These are phyloP conservation scores for Cyanistes caeruleus DNA, from an alignment of 2,113 vertebrate species.

Conservation along the genomic window DNA sequence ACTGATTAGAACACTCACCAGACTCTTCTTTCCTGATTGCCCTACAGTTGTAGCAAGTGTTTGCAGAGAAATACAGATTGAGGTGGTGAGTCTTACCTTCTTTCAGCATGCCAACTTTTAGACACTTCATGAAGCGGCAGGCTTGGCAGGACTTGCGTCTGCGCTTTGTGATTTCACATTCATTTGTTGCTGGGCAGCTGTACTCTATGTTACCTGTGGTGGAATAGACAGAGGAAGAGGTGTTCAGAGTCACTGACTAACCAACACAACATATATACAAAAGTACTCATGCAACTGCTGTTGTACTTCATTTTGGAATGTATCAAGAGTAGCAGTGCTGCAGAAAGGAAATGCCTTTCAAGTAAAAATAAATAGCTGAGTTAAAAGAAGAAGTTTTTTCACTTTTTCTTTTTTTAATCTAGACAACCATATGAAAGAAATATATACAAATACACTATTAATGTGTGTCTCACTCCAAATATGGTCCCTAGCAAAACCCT, in stretches of 20 bases:
- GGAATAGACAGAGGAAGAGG: conserved; percentile 60
- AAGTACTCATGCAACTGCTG: not conserved
- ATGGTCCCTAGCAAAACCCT: not conserved
- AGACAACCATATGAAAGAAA: not conserved
- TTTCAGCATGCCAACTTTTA: conserved; percentile 99
- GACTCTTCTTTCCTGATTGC: not conserved
- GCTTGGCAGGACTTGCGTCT: conserved; percentile 99
- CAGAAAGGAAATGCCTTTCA: not conserved
- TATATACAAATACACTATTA: not conserved
- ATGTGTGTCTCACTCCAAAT: not conserved
- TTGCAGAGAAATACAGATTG: not conserved
- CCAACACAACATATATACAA: not conserved
- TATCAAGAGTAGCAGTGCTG: not conserved
- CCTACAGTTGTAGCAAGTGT: not conserved
- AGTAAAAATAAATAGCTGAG: not conserved
- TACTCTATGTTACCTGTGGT: conserved; percentile 96
- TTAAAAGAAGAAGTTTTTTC: not conserved
- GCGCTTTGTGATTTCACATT: conserved; percentile 99
- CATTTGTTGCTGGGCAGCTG: conserved; percentile 98
- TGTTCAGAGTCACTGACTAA: conserved; percentile 11
- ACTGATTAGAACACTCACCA: not conserved
- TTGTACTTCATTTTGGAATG: not conserved
- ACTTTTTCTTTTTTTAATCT: not conserved
- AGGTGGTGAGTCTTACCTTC: conserved; percentile 86
- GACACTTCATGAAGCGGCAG: conserved; percentile 99